Conservation (phyloP, 35 echinoderm and acorn worm species). For the Heliocidaris erythrogramma region DNA sequence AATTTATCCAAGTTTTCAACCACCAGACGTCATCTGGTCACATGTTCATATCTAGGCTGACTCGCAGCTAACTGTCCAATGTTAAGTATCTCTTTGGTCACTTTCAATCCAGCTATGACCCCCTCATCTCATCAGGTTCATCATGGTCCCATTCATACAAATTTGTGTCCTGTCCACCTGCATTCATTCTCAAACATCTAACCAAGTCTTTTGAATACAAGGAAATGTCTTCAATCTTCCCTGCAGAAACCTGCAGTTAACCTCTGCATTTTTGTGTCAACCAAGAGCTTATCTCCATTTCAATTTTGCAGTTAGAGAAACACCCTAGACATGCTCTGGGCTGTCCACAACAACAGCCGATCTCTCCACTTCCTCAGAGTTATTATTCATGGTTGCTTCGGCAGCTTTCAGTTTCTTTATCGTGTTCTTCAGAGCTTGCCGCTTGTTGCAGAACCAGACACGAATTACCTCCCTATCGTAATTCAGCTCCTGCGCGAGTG, state of each 20-base stretch:
- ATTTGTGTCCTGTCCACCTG: not conserved
- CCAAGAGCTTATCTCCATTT: no score
- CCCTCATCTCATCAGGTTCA: not conserved
- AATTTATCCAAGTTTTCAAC: not conserved
- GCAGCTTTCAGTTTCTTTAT: conserved; percentile 98
- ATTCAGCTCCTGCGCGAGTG: conserved; percentile 83
- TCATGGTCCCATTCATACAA: not conserved
- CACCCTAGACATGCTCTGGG: not conserved
- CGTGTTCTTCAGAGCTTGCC: conserved; percentile 96
- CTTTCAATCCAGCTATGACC: not conserved
- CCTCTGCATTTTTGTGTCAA: no score
- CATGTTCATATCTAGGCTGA: not conserved
- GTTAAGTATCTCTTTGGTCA: not conserved
- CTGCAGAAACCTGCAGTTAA: not conserved
- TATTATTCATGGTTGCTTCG: conserved; percentile 53
- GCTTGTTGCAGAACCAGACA: conserved; percentile 99
- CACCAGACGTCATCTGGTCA: not conserved
- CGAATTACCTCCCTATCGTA: conserved; percentile 96
- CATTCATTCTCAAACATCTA: not conserved
- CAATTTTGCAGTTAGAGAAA: not conserved
- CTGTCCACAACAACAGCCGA: not conserved
- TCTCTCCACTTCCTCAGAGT: conserved; percentile 46
- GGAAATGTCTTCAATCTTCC: not conserved
- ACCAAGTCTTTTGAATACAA: not conserved
- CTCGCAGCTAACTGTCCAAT: not conserved